Evolutionary conservation across 2,113 vertebrate genomes (phyloP).

Genomic region (Suncus etruscus): DNA sequence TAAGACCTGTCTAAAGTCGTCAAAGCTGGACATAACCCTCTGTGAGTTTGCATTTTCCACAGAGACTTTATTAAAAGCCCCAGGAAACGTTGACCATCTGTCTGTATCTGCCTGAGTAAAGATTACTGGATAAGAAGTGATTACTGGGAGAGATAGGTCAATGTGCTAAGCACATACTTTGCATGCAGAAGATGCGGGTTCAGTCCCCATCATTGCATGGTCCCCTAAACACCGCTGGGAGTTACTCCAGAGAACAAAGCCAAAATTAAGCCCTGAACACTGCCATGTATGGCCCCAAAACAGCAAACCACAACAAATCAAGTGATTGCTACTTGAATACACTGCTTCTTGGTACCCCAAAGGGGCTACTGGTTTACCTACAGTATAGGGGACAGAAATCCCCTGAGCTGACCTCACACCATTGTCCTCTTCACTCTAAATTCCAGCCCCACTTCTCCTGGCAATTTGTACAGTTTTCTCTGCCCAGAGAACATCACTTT

Average conservation of each 20-base stretch:
- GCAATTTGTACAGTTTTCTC: background rate
- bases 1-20: background rate
- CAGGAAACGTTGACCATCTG: background rate
- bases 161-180: too few species aligned
- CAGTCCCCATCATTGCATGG: too few species aligned
- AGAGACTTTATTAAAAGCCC: background rate
- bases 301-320: too few species aligned
- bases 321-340: too few species aligned
- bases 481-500: too few species aligned
- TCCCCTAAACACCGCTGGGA: too few species aligned
- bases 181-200: too few species aligned
- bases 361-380: rapidly evolving
- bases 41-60: background rate
- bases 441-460: background rate
- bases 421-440: background rate
- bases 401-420: background rate
- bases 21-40: background rate
- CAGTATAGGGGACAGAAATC: background rate
- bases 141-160: too few species aligned
- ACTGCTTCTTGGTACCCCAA: background rate
- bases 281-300: too few species aligned
- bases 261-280: too few species aligned
- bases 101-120: background rate
- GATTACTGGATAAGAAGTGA: background rate
- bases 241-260: too few species aligned